phyloP scores from a whole-genome alignment of 2,113 vertebrate genomes.

The Cyphomyrus plagiostoma region DNA sequence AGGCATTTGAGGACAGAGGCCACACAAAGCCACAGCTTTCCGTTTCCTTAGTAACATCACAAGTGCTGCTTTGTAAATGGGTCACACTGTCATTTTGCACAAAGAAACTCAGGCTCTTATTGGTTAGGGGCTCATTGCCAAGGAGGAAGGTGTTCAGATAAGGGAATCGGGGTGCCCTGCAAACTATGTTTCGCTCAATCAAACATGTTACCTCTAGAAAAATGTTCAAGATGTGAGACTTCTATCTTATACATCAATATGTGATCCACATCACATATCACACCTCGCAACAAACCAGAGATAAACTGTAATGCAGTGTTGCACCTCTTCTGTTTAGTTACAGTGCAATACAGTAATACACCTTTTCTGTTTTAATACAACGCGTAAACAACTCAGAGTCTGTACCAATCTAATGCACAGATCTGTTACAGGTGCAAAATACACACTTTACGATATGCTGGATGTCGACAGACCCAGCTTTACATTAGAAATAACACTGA shows the following conservation, averaged over 20 bases:
- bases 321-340: too few species aligned
- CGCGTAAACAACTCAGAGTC: background rate
- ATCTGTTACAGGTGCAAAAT: background rate
- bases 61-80: background rate
- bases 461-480: background rate
- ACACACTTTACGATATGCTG: background rate
- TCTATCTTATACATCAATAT: background rate
- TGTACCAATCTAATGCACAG: background rate
- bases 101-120: background rate
- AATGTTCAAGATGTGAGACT: background rate
- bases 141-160: background rate
- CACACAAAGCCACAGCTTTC: background rate
- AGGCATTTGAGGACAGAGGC: background rate
- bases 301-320: background rate
- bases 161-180: background rate
- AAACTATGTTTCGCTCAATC: background rate
- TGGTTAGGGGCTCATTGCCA: background rate
- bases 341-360: background rate
- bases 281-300: background rate
- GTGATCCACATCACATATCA: background rate
- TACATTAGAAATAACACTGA: background rate
- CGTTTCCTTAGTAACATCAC: slow-evolving; percentile 12
- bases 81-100: background rate
- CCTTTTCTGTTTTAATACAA: background rate
- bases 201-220: background rate